Conservation (phyloP, 2,113 vertebrate genomes). For the Lepus europaeus region DNA sequence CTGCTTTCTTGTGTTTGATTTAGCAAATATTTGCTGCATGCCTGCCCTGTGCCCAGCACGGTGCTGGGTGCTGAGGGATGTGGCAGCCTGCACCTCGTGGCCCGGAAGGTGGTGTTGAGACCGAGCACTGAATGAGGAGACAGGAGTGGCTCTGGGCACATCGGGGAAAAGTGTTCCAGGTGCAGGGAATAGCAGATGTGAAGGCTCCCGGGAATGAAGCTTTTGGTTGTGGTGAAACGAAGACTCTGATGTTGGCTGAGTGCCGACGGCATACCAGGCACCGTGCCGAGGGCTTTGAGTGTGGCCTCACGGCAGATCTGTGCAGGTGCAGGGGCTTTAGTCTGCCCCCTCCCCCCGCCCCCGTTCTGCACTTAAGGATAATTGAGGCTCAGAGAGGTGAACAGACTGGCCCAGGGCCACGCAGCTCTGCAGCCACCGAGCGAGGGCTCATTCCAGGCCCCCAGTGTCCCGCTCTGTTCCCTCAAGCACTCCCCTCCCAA, state of each 20-base stretch:
- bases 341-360: too few species aligned
- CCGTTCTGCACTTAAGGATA: not conserved
- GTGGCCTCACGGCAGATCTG: not conserved
- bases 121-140: not conserved
- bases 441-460: not conserved
- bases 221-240: not conserved
- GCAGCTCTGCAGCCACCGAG: not conserved
- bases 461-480: not conserved
- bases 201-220: not conserved
- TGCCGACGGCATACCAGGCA: not conserved
- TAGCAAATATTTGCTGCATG: not conserved
- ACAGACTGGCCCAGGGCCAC: not conserved
- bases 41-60: not conserved
- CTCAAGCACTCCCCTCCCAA: not conserved
- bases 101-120: not conserved
- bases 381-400: slow-evolving; percentile 13
- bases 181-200: not conserved
- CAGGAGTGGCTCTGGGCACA: not conserved
- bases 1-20: not conserved
- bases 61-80: not conserved
- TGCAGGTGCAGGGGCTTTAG: not conserved
- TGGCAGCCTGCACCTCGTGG: not conserved
- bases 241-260: not conserved
- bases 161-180: not conserved
- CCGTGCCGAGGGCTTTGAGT: not conserved